These are phyloP conservation scores for Drosophila colorata DNA, from an alignment of 2,888 invertebrate species.

Conservation along the genomic window DNA sequence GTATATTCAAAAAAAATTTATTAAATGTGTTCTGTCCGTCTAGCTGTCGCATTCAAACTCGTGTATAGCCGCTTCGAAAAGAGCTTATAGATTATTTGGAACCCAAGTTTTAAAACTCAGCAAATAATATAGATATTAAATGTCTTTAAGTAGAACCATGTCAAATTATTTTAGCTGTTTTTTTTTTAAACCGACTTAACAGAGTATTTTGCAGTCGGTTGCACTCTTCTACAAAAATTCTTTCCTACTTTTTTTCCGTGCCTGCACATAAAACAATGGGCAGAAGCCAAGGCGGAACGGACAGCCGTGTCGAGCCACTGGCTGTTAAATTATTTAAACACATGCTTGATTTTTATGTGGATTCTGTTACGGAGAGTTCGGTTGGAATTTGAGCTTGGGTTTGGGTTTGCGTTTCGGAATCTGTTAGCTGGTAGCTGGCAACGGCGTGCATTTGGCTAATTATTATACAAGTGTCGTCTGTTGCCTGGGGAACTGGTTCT, in stretches of 20 bases:
- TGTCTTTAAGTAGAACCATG: too few relatives aligned
- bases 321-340: constrained; percentile 70
- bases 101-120: too few relatives aligned
- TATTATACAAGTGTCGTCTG: constrained; percentile 56
- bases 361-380: background rate
- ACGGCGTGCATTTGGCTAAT: constrained; percentile 66
- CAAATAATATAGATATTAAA: too few relatives aligned
- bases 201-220: background rate
- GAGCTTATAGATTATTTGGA: too few relatives aligned
- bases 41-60: too few relatives aligned
- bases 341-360: constrained; percentile 55
- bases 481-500: constrained; percentile 11
- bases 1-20: too few relatives aligned
- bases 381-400: background rate
- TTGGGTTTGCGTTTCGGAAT: background rate
- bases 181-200: background rate
- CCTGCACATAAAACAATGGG: constrained; percentile 52
- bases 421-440: constrained; percentile 5
- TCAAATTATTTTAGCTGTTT: too few relatives aligned
- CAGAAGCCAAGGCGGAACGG: background rate
- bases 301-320: constrained; percentile 19
- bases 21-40: too few relatives aligned
- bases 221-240: too few relatives aligned
- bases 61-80: too few relatives aligned
- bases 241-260: background rate